Conservation (phyloP, 64 coral and sea anemone species). For the Montipora efflorescens region DNA sequence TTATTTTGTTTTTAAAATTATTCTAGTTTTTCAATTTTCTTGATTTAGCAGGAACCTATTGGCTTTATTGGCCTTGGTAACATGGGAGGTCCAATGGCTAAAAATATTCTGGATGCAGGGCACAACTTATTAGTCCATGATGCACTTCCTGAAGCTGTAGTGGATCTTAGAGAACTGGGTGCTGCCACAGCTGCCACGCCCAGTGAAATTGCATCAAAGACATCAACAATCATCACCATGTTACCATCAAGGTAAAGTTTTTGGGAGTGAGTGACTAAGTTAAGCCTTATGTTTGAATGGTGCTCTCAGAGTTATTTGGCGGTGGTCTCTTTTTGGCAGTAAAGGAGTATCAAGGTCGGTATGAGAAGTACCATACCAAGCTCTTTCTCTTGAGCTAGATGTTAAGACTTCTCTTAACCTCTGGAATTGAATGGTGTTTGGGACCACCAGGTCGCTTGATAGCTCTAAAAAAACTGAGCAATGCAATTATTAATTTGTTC, state of each 20-base stretch:
- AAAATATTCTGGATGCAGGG: slow-evolving; percentile 83
- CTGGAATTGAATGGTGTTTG: too few species aligned
- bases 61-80: slow-evolving; percentile 98
- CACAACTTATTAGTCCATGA: slow-evolving; percentile 83
- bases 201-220: slow-evolving; percentile 83
- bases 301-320: background rate
- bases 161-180: slow-evolving; percentile 81
- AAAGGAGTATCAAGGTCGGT: too few species aligned
- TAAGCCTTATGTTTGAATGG: too few species aligned
- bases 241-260: slow-evolving; percentile 86
- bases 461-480: too few species aligned
- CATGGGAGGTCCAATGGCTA: slow-evolving; percentile 97
- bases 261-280: too few species aligned
- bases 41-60: slow-evolving; percentile 61
- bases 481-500: too few species aligned
- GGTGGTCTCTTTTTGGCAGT: background rate
- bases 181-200: slow-evolving; percentile 81
- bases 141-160: slow-evolving; percentile 73
- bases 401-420: too few species aligned
- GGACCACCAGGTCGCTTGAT: too few species aligned
- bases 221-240: slow-evolving; percentile 91
- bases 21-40: too few species aligned
- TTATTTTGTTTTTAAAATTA: too few species aligned
- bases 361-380: too few species aligned
- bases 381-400: background rate